Evolutionary conservation across 1,140 invertebrate species (phyloP), one percentile per base, ranked within the genome.

Genomic region (Drosophila bocki): DNA sequence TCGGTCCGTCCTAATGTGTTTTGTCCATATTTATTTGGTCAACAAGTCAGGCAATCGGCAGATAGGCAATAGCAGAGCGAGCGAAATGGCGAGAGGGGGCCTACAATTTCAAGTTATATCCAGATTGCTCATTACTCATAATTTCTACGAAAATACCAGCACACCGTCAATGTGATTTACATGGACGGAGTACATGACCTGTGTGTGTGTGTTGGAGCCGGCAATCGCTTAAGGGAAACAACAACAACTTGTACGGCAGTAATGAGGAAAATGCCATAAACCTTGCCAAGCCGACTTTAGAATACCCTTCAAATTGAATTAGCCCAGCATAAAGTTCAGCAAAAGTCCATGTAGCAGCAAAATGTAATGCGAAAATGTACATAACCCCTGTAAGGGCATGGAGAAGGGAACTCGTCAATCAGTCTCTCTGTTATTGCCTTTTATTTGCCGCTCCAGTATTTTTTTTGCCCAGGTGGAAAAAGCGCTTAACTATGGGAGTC

Each of bases 61-160:
- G 39, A 41, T 44, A 33, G 57, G 42, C 58, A 37, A 59, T 75
- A 51, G 51, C 35, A 61, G 64, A 65, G 61, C 44, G 63, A 75
- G 33, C 17, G 54, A 37, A n/a, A 41, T 22, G 48, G 11, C 8
- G 19, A 47, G 19, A 22, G 47, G 15, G 15, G 32, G 54, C 39
- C 47, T 50, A 42, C 51, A 44, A 61, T 62, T 76, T 84, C 77
- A 29, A 69, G 77, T 77, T 80, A 60, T 77, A 80, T 80, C 67
- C 82, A 69, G 82, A 84, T 85, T 77, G 48, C 54, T 79, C 81
- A 83, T 84, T 84, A 84, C 72, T 84, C 82, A 84, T 85, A 81
- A 81, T 78, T 81, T 85, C 54, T 48, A 54, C 32, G 47, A 50
- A 64, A 64, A 69, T 58, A 67, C 57, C 32, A 22, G 7, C 47